phyloP scores from a whole-genome alignment of 2,888 invertebrate genomes.

The Nowickia ferox region DNA sequence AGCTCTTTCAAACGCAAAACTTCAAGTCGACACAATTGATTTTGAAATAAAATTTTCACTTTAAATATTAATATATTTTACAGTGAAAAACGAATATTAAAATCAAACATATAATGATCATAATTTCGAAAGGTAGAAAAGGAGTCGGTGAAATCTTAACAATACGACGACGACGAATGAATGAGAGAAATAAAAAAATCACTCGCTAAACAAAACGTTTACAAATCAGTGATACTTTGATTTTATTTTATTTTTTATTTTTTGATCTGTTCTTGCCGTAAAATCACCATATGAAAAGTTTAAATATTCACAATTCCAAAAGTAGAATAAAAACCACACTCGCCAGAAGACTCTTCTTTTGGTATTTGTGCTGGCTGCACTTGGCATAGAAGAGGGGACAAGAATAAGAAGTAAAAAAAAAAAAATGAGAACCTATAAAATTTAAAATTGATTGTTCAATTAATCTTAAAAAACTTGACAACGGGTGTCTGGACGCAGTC shows the following conservation, averaged over 20 bases:
- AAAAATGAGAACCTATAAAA: slow-evolving; percentile 80
- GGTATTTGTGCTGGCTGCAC: not conserved
- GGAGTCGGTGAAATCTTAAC: slow-evolving; percentile 67
- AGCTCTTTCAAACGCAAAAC: not conserved
- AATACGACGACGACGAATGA: slow-evolving; percentile 52
- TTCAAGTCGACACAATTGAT: not conserved
- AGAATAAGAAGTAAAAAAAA: slow-evolving; percentile 18
- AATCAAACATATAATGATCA: slow-evolving; percentile 59
- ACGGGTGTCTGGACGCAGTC: slow-evolving; percentile 74
- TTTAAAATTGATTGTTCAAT: slow-evolving; percentile 83
- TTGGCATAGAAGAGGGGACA: not conserved
- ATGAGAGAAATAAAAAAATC: slow-evolving; percentile 37
- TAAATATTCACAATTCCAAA: slow-evolving; percentile 66
- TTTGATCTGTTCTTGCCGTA: slow-evolving; percentile 10
- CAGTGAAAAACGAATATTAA: slow-evolving; percentile 38
- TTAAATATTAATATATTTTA: slow-evolving; percentile 10
- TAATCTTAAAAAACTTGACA: slow-evolving; percentile 82
- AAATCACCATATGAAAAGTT: slow-evolving; percentile 53
- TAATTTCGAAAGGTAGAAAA: slow-evolving; percentile 40
- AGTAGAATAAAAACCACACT: slow-evolving; percentile 30
- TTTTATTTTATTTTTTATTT: slow-evolving; percentile 7
- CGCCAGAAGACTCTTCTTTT: slow-evolving; percentile 22
- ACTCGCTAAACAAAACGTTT: slow-evolving; percentile 67
- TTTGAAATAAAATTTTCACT: slow-evolving; percentile 23
- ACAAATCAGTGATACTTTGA: slow-evolving; percentile 67